Base-by-base conservation (phyloP, 2,797 vertebrate species). In the Xiphorhynchus erythropygius region DNA sequence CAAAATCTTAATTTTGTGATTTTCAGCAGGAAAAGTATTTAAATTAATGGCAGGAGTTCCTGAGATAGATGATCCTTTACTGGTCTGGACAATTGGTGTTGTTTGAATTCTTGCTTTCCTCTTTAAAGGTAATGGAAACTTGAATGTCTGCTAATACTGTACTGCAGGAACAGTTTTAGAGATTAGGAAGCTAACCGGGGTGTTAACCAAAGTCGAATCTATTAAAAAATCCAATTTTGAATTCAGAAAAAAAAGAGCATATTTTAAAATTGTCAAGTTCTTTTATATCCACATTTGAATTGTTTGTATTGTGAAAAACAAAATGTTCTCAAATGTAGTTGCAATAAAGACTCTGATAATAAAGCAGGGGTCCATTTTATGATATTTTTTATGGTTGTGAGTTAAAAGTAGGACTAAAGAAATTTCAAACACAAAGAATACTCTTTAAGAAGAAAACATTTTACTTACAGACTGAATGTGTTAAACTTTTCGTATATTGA, bases 61-160 rank as follows among this genome's bases (percentile, higher is more conserved):
- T 84, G 33, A 50, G 44, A 75, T 70, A 88, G 35, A 37, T 37
- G 30, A 71, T 78, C 73, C 35, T 69, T 88, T 57, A 22, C 7
- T 91, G 94, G 90, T 97, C 90, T 87, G 93, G 98, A 98, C 98
- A 98, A 97, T 98, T 98, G 96, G 30, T 87, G 80, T 80, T 94
- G 41, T 74, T 71, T 30, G 75, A 90, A 83, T 3, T 7, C 39
- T 94, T 80, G 80, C 65, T 96, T 90, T 95, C 82, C 90, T 94
- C 64, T 87, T 55, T 65, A 86, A 83, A 87, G 89, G 49, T 57
- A 92, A 86, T 10, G 33, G 90, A 88, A 91, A 91, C 70, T 52
- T 24, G 67, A 23, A 68, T 47, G 47, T 90, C 87, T 91, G 9
- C 64, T 87, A 67, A 67, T 11, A 21, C 32, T 73, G 50, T 50